Base-by-base conservation (phyloP, 2,113 vertebrate genomes). In the Sterrhoptilus dennistouni region DNA sequence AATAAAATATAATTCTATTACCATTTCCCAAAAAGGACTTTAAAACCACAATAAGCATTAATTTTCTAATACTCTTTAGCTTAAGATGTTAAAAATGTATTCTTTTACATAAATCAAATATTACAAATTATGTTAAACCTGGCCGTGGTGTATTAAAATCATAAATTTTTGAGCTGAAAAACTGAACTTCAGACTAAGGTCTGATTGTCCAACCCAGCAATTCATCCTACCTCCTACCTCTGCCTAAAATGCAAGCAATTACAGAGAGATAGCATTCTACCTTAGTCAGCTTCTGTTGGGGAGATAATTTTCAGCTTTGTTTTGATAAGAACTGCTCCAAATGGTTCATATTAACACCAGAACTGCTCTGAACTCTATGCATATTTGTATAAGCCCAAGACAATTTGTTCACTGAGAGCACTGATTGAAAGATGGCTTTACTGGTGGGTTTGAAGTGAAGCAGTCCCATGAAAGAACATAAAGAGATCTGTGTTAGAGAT, bases 301-400 rank as follows among this genome's bases (percentile, higher is more conserved):
- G 47, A 93, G 60, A 66, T 70, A 65, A n/a, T 96, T 87, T 90
- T 93, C 54, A 22, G 10, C 14, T 80, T 90, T 91, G 52, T 95
- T 96, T 87, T 94, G 21, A 81, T 88, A 94, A 95, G 50, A 91
- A 45, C 15, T 63, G 56, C 54, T 63, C 38, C 93, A 66, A 78
- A 83, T 78, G 63, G 63, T 69, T 96, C 42, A 61, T 83, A 90
- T 90, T 96, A 89, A 84, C 85, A 90, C 52, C 18, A 75, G 36
- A 64, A 87, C 29, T 70, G 4, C 59, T 92, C 50, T 92, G 80
- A 92, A 87, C 42, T 54, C 36, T 82, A 18, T 74, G 14, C 56
- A 24, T 96, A 86, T 96, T 89, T 93, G 23, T 87, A 57, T 11
- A 89, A 78, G 29, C 8, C 33, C 33, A 45, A 45, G 89, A 76